These are phyloP conservation scores for Heliconius sara DNA, from an alignment of 2,888 invertebrate genomes.

Conservation along the genomic window DNA sequence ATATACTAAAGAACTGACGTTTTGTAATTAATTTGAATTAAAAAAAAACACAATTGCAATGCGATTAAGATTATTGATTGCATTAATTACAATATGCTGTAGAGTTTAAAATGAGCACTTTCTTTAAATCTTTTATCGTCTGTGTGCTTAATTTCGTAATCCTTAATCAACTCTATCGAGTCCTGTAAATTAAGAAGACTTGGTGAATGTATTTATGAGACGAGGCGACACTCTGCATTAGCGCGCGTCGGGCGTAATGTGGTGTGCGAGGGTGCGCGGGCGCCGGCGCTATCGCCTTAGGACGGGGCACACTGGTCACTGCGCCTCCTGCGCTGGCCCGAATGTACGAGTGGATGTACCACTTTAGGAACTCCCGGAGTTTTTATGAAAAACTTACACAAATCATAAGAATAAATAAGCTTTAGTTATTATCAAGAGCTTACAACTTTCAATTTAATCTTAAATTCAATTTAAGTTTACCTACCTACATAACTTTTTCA, in stretches of 20 bases:
- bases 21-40: neutral
- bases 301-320: slow-evolving; percentile 15
- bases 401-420: neutral
- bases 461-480: neutral
- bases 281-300: slow-evolving; percentile 37
- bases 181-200: slow-evolving; percentile 1
- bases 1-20: neutral
- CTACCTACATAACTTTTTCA: neutral
- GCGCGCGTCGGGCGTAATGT: slow-evolving; percentile 18
- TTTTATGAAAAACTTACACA: neutral
- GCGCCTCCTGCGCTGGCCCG: neutral
- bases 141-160: slow-evolving; percentile 7
- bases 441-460: neutral
- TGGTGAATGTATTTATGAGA: slow-evolving; percentile 32
- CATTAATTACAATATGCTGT: neutral
- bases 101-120: neutral
- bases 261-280: slow-evolving; percentile 34
- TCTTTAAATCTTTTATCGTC: slow-evolving; percentile 15
- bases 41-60: neutral
- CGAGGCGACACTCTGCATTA: slow-evolving; percentile 29
- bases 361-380: too few species aligned
- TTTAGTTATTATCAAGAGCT: neutral
- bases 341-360: neutral
- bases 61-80: slow-evolving; percentile 11
- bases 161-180: slow-evolving; percentile 16